Evolutionary conservation across 2,888 invertebrate species (phyloP).

Genomic region (Boloria selene): DNA sequence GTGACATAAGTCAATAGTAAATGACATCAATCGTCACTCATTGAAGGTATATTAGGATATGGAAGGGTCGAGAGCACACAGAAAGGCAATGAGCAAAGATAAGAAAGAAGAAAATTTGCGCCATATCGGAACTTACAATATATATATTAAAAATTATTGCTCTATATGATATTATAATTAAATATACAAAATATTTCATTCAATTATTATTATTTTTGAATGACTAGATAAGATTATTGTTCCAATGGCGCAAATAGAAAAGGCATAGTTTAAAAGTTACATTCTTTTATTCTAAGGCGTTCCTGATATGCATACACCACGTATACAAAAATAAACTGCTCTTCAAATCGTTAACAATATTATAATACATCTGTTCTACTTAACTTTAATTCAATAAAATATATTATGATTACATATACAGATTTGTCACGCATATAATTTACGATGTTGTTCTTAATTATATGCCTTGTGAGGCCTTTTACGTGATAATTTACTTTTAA

Average conservation of each 20-base stretch:
- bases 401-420: conserved; percentile 20
- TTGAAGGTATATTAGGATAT: conserved; percentile 40
- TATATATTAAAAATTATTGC: neutral
- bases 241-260: conserved; percentile 38
- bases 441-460: too few species aligned
- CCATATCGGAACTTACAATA: conserved; percentile 19
- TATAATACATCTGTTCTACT: conserved; percentile 38
- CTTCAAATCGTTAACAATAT: conserved; percentile 65
- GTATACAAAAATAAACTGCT: conserved; percentile 79
- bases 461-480: too few species aligned
- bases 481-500: too few species aligned
- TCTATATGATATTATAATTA: neutral
- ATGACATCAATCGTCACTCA: conserved; percentile 37
- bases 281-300: conserved; percentile 64
- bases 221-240: conserved; percentile 24
- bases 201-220: neutral
- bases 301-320: conserved; percentile 74
- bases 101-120: conserved; percentile 31
- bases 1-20: too few species aligned
- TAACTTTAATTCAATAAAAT: conserved; percentile 28
- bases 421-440: conserved; percentile 28
- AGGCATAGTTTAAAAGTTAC: conserved; percentile 43
- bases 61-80: conserved; percentile 56
- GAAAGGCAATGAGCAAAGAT: conserved; percentile 70
- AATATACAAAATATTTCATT: conserved; percentile 9